Evolutionary conservation across 2,888 invertebrate genomes (phyloP), one percentile per base, ranked within the genome.

Genomic region (Hypomecis atomaria): DNA sequence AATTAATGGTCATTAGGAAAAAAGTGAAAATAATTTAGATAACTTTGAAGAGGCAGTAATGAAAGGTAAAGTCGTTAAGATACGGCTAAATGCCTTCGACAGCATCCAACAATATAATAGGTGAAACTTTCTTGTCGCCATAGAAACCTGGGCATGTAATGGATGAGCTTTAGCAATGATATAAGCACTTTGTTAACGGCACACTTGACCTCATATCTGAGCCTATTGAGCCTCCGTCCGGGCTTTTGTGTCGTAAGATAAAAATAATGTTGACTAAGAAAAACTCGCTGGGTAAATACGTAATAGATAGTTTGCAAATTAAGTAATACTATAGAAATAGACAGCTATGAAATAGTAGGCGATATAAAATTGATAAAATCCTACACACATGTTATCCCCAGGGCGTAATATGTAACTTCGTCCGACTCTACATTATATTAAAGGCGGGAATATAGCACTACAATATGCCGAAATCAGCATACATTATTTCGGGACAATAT

Each of bases 11-110:
- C 69, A 71, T 78, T 78, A 73, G 69, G 81, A 82, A 66, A 83
- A 67, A 81, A 84, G 83, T 79, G 72, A 78, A 75, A 73, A 74
- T 67, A 75, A 81, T 84, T 84, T 76, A 85, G 87, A 86, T 86
- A 84, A 85, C 60, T 57, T 64, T 70, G 67, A 68, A 72, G 66
- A 71, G 70, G 67, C 73, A 77, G 78, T 75, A 73, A 74, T 69
- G 65, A 64, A 71, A 67, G 55, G 54, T 58, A 77, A 81, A 78
- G 82, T 76, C 77, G 69, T 69, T 77, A 77, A 75, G 74, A 65
- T 65, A 57, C 60, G 43, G 62, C 52, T 60, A 62, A 72, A 56
- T 63, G 62, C 60, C 56, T 64, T 42, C 45, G 52, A 52, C 59
- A 48, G 57, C 52, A 48, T 53, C n/a, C 37, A 55, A 64, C 59